Evolutionary conservation across 2,797 vertebrate species (phyloP).

Genomic region (Zenarchopterus dispar): DNA sequence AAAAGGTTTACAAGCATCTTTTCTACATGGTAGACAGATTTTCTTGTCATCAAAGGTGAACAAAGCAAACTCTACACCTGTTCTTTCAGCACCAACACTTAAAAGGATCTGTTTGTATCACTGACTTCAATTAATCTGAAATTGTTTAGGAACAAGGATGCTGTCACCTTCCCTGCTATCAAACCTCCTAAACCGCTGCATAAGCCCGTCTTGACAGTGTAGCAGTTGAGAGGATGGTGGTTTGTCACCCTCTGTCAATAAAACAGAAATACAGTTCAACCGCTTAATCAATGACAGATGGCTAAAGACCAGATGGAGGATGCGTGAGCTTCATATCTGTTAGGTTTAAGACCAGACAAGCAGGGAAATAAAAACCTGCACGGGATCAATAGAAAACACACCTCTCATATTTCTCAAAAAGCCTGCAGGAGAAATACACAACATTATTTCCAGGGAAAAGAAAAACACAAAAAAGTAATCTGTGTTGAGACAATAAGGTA

Average conservation of each 20-base stretch:
- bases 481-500: neutral
- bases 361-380: neutral
- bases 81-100: conserved; percentile 24
- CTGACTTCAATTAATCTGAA: conserved; percentile 18
- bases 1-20: too few relatives aligned
- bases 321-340: conserved; percentile 28
- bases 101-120: conserved; percentile 25
- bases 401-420: conserved; percentile 11
- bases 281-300: conserved; percentile 47
- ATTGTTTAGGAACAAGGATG: conserved; percentile 28
- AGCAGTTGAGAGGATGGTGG: neutral
- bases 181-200: neutral
- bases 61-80: neutral
- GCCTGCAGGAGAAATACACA: neutral
- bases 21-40: neutral
- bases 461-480: neutral
- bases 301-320: conserved; percentile 13
- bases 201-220: neutral
- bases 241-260: conserved; percentile 29
- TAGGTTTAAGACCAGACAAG: conserved; percentile 9
- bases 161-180: conserved; percentile 3
- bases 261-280: conserved; percentile 24
- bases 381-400: conserved; percentile 45
- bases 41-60: conserved; percentile 2
- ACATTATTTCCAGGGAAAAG: conserved; percentile 14